Base-by-base conservation (phyloP, 1,140 invertebrate species). In the Acyrthosiphon pisum region DNA sequence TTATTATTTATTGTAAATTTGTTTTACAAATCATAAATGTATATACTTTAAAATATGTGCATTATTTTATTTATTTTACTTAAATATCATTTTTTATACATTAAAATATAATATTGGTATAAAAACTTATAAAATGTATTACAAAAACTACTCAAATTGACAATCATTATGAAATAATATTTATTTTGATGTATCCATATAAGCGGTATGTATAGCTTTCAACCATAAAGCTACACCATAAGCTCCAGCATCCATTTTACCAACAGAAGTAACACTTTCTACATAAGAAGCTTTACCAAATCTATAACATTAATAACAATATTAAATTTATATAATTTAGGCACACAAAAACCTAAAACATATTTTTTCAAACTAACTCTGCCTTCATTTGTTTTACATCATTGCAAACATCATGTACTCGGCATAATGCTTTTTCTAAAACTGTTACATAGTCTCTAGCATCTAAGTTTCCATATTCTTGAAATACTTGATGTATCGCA, bases 191-290 rank as follows among this genome's bases (percentile, higher is more conserved):
- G 44, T 6, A 83, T 92, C 11, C 11, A 30, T 37, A 8, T 90
- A 93, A 90, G 76, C 83, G 1, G 37, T 93, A 60, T 48, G 81
- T 68, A 94, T 89, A 6, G 96, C 95, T 56, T 94, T 94, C 68
- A 97, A 94, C 96, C 97, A 97, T 4, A 96, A 94, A 6, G 96
- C 95, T 8, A 96, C 96, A 18, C 96, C 97, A 94, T 96, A 96
- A 22, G 97, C 97, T 93, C 97, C 97, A 84, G 97, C 97, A 95
- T 97, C 97, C 94, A 95, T 96, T 94, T 96, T 95, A 50, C 94
- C 95, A 9, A 96, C 94, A 50, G 95, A 94, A 9, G 94, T 94
- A 94, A 95, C 95, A 60, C 96, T 95, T 81, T 91, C 90, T 20
- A 97, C 96, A 94, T 97, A 97, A 94, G 96, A 96, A 3, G 96